phyloP scores from a whole-genome alignment of 2,113 vertebrate species.

The Chascanopsetta lugubris region DNA sequence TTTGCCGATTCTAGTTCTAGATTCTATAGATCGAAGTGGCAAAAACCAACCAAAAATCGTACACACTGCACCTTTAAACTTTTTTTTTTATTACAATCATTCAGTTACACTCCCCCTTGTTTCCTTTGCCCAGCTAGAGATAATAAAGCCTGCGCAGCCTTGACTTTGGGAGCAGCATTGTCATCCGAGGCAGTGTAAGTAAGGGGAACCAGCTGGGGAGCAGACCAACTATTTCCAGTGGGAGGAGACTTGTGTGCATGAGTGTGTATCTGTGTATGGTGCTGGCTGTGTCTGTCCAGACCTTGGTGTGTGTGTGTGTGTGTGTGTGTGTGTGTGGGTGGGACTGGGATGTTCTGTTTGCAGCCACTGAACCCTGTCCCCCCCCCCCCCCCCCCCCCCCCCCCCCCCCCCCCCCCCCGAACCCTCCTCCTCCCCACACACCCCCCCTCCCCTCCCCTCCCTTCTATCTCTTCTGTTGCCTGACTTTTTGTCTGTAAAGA shows the following conservation, averaged over 20 bases:
- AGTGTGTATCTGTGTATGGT: slow-evolving; percentile 41
- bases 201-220: slow-evolving; percentile 62
- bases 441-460: slow-evolving; percentile 43
- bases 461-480: slow-evolving; percentile 60
- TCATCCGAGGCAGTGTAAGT: slow-evolving; percentile 41
- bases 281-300: slow-evolving; percentile 41
- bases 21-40: too few species aligned
- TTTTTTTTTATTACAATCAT: background rate
- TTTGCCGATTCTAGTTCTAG: too few species aligned
- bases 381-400: slow-evolving; percentile 48
- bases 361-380: slow-evolving; percentile 72
- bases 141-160: slow-evolving; percentile 1
- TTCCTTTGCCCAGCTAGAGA: background rate
- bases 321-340: slow-evolving; percentile 41
- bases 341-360: slow-evolving; percentile 62
- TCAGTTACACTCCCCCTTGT: slow-evolving; percentile 1
- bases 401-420: slow-evolving; percentile 59
- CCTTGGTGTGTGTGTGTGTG: slow-evolving; percentile 50
- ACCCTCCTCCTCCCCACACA: slow-evolving; percentile 68
- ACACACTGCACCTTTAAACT: too few species aligned
- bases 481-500: slow-evolving; percentile 51
- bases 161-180: slow-evolving; percentile 14
- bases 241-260: slow-evolving; percentile 58
- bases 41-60: too few species aligned
- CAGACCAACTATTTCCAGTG: slow-evolving; percentile 46